Base-by-base conservation (phyloP, 1,140 invertebrate species). In the Nixonia krombeini region DNA sequence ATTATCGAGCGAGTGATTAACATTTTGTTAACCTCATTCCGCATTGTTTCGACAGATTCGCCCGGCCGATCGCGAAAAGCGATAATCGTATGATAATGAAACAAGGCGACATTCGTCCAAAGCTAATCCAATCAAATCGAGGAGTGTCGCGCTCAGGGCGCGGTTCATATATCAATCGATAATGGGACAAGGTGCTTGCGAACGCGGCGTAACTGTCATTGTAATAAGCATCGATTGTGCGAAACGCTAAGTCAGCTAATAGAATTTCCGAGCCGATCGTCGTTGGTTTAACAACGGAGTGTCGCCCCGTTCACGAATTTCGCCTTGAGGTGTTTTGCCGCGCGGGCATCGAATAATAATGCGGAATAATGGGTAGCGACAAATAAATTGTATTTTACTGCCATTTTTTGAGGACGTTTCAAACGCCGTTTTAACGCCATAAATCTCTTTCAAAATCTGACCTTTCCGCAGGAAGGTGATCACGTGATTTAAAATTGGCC, bases 61-160 rank as follows among this genome's bases (percentile, higher is more conserved):
- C 38, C 45, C 38, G 25, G 23, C 23, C 47, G 28, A n/a, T n/a
- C n/a, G n/a, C n/a, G n/a, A n/a, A n/a, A n/a, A n/a, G n/a, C n/a
- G n/a, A n/a, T n/a, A n/a, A n/a, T n/a, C 25, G 56, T 26, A 46
- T 33, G 45, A 44, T 49, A 70, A 41, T 55, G 40, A 26, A 47
- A 49, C 42, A 47, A 61, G 52, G 69, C 51, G 58, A 70, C 61
- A 72, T 72, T 69, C 52, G 67, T 62, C 47, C 55, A 41, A 41
- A 49, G 61, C 58, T 72, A 72, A 72, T 75, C 65, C 73, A 72
- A 70, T 75, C 72, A 71, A 51, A 70, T 29, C 41, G 61, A 73
- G 71, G 73, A 73, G 73, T 73, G 71, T 73, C 68, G 46, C 40
- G 57, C 57, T 64, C n/a, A n/a, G 50, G 69, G 72, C 61, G 73